Percentiles rank a stretch among this genome's conserved stretches.
Conservation (phyloP, 2,113 vertebrate species). For the Aepyceros melampus region DNA sequence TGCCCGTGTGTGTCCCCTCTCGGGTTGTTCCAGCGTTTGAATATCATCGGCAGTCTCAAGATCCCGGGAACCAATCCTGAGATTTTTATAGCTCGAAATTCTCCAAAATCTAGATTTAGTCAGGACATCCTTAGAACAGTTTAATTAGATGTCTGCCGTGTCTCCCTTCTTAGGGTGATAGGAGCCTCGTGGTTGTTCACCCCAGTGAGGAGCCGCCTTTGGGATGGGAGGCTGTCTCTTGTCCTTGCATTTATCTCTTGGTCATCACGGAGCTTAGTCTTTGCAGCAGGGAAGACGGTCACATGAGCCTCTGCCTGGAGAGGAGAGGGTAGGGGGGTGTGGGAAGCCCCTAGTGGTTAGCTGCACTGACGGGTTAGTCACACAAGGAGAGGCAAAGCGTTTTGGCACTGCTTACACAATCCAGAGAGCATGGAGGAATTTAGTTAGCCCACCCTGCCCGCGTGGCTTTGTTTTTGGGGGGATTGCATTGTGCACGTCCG, state of each 20-base stretch:
- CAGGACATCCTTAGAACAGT: neutral
- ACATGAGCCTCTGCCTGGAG: neutral
- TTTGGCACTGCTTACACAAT: neutral
- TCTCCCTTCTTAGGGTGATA: neutral
- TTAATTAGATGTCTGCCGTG: too few species aligned
- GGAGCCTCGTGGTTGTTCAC: neutral
- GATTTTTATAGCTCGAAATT: neutral
- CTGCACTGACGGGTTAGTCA: neutral
- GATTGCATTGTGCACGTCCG: neutral
- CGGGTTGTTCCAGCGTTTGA: neutral
- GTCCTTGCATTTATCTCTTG: neutral
- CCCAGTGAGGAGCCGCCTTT: accelerated
- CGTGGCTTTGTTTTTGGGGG: neutral
- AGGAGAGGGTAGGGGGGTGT: neutral
- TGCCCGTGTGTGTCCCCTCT: neutral
- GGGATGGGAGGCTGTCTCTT: neutral
- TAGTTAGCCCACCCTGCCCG: neutral
- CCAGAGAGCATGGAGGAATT: neutral
- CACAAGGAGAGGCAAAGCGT: neutral
- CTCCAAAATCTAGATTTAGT: neutral
- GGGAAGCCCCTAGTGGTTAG: neutral
- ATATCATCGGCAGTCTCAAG: neutral
- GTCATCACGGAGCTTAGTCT: neutral
- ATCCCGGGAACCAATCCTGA: neutral
- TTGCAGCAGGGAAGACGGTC: neutral